phyloP scores from a whole-genome alignment of 2,797 vertebrate species.

The Sebastes oblongus region DNA sequence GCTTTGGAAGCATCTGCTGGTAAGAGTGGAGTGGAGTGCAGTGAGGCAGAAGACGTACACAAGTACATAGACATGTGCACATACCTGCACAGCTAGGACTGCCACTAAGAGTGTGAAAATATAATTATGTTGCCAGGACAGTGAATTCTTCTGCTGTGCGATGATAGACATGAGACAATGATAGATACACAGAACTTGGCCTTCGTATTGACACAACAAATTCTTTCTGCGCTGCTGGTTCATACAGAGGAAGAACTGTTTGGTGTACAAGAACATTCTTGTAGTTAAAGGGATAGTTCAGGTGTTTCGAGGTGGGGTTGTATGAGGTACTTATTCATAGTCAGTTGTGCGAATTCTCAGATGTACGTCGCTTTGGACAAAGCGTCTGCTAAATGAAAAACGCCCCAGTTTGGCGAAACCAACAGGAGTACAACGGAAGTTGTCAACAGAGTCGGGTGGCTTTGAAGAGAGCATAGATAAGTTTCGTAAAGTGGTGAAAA shows the following conservation, averaged over 20 bases:
- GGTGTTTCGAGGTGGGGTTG: no score
- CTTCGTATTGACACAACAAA: conserved; percentile 53
- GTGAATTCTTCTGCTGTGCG: conserved; percentile 19
- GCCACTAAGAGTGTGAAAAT: conserved; percentile 25
- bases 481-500: no score
- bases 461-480: no score
- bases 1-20: conserved; percentile 51
- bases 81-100: conserved; percentile 42
- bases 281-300: neutral
- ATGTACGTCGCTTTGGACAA: no score
- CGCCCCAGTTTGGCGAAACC: rapidly evolving
- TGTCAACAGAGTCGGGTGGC: no score
- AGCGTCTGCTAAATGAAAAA: no score
- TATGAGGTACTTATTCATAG: no score
- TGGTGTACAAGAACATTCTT: neutral
- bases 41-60: conserved; percentile 56
- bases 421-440: no score
- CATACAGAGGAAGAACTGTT: conserved; percentile 37
- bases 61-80: conserved; percentile 31
- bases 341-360: no score
- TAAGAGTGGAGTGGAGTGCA: conserved; percentile 39
- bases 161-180: conserved; percentile 22
- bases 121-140: conserved; percentile 32
- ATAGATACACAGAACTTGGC: conserved; percentile 44
- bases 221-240: conserved; percentile 47